phyloP scores from a whole-genome alignment of 2,888 invertebrate species.

The Platycheirus albimanus region DNA sequence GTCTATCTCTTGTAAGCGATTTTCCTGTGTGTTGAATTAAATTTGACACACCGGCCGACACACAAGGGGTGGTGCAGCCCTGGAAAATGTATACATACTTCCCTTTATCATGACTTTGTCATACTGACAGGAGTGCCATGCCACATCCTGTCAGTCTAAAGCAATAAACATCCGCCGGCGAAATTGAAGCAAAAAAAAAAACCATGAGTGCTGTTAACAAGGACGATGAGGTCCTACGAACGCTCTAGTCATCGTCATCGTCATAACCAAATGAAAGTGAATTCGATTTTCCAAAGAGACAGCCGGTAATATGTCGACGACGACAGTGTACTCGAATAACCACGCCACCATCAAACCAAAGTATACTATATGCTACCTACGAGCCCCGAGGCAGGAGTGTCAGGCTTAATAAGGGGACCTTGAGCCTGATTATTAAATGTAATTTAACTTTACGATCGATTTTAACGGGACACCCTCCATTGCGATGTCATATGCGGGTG shows the following conservation, averaged over 20 bases:
- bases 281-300: conserved; percentile 60
- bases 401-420: conserved; percentile 68
- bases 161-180: conserved; percentile 50
- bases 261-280: conserved; percentile 68
- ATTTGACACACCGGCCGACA: conserved; percentile 53
- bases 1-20: conserved; percentile 1
- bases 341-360: conserved; percentile 26
- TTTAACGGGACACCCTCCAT: conserved; percentile 29
- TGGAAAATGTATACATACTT: conserved; percentile 34
- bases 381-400: conserved; percentile 59
- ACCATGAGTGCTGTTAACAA: conserved; percentile 13
- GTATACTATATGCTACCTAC: background rate
- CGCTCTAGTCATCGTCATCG: conserved; percentile 40
- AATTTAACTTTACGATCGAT: conserved; percentile 72
- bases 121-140: conserved; percentile 18
- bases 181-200: conserved; percentile 30
- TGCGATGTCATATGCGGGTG: conserved; percentile 32
- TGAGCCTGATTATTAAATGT: conserved; percentile 70
- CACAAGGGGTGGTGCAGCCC: conserved; percentile 44
- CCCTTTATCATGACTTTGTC: conserved; percentile 36
- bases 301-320: conserved; percentile 28
- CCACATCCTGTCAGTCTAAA: conserved; percentile 54
- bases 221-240: conserved; percentile 33
- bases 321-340: conserved; percentile 13
- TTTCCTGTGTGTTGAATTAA: conserved; percentile 43